phyloP scores from a whole-genome alignment of 2,888 invertebrate genomes.

The Petrolisthes manimaculis region DNA sequence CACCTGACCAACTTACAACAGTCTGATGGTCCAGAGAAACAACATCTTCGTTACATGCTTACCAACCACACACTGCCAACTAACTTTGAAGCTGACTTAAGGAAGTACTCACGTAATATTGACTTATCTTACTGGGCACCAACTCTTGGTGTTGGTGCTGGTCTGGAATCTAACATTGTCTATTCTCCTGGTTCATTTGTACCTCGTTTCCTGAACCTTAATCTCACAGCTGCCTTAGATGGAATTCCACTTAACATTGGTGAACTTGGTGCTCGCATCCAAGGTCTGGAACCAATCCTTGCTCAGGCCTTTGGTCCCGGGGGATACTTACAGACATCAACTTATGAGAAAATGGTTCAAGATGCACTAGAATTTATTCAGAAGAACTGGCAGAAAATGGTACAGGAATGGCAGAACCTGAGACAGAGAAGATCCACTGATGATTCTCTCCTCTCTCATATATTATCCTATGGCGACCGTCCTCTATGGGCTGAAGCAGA shows the following conservation, averaged over 20 bases:
- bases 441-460: neutral
- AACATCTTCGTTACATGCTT: slow-evolving; percentile 34
- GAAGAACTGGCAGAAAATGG: slow-evolving; percentile 20
- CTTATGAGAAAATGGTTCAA: slow-evolving; percentile 20
- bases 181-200: slow-evolving; percentile 47
- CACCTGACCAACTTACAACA: slow-evolving; percentile 53
- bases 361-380: slow-evolving; percentile 22
- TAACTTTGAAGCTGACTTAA: slow-evolving; percentile 36
- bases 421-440: slow-evolving; percentile 23
- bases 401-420: neutral
- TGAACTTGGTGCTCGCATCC: slow-evolving; percentile 49
- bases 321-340: slow-evolving; percentile 35
- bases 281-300: slow-evolving; percentile 51
- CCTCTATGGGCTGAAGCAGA: slow-evolving; percentile 30
- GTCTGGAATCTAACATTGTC: slow-evolving; percentile 50
- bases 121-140: slow-evolving; percentile 53
- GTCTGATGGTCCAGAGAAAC: slow-evolving; percentile 38
- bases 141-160: slow-evolving; percentile 51
- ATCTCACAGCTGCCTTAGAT: slow-evolving; percentile 48
- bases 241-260: slow-evolving; percentile 46
- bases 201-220: slow-evolving; percentile 38
- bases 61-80: slow-evolving; percentile 28
- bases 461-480: slow-evolving; percentile 32
- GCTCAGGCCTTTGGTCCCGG: slow-evolving; percentile 44
- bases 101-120: slow-evolving; percentile 52